A percentile compares a stretch with the other conserved stretches of the same genome.
These are phyloP conservation scores for Myopa testacea DNA, from an alignment of 2,888 invertebrate species.

Conservation along the genomic window DNA sequence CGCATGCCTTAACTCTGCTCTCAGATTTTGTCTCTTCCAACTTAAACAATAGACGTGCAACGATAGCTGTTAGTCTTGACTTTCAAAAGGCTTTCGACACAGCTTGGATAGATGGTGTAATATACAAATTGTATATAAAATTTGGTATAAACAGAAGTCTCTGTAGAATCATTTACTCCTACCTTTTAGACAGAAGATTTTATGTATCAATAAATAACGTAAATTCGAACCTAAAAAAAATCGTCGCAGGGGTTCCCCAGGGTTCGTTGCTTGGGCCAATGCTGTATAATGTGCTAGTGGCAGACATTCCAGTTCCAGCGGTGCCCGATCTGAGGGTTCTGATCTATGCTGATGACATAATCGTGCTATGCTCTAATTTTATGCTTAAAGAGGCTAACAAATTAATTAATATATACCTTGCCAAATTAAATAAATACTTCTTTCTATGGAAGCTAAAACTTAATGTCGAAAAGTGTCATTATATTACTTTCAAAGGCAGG, in stretches of 20 bases:
- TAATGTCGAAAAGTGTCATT: not conserved
- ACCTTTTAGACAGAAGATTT: not conserved
- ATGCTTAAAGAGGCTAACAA: not conserved
- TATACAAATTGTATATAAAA: slow-evolving; percentile 17
- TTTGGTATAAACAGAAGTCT: not conserved
- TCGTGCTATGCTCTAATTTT: not conserved
- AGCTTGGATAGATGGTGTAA: slow-evolving; percentile 8
- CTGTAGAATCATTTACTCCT: not conserved
- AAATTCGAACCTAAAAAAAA: not conserved
- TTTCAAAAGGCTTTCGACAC: slow-evolving; percentile 22
- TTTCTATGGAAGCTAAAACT: slow-evolving; percentile 2
- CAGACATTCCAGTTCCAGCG: not conserved
- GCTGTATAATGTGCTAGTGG: not conserved
- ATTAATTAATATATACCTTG: not conserved
- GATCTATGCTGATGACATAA: slow-evolving; percentile 12
- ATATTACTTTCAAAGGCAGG: not conserved
- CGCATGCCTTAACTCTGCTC: not conserved
- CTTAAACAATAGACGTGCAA: slow-evolving; percentile 12
- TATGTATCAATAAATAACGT: not conserved
- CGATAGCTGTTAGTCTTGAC: not conserved
- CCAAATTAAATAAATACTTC: not conserved
- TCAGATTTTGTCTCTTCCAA: not conserved
- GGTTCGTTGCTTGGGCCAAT: not conserved
- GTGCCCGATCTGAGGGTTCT: not conserved
- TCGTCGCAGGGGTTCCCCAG: not conserved